Conservation (phyloP, 2,113 vertebrate species). For the Gymnogyps californianus region DNA sequence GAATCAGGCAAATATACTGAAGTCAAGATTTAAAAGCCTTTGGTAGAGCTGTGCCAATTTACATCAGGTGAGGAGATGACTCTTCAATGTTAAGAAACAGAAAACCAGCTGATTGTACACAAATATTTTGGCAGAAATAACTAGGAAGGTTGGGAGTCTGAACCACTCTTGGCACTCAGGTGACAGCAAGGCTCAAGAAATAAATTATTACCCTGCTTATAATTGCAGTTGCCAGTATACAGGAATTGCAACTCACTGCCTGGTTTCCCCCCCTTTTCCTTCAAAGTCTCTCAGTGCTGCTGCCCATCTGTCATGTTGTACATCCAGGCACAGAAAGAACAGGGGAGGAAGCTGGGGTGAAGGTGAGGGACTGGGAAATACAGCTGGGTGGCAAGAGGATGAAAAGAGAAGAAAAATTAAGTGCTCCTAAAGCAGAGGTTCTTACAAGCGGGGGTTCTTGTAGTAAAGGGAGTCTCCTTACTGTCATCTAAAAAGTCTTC, state of each 20-base stretch:
- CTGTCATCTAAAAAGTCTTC: constrained; percentile 99
- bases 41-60: not conserved
- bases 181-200: not conserved
- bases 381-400: constrained; percentile 63
- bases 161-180: not conserved
- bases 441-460: constrained; percentile 84
- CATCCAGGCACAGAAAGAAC: not conserved
- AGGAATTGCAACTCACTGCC: not conserved
- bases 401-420: constrained; percentile 65
- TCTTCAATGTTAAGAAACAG: not conserved
- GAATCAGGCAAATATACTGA: not conserved
- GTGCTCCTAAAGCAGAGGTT: constrained; percentile 81
- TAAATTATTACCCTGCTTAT: not conserved
- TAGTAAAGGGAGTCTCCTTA: constrained; percentile 89
- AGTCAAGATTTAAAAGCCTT: not conserved
- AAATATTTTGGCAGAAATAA: not conserved
- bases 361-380: constrained; percentile 31
- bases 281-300: not conserved
- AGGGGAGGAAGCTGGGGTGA: not conserved
- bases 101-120: not conserved
- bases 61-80: not conserved
- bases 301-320: not conserved
- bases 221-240: not conserved
- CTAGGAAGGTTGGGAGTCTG: not conserved
- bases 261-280: not conserved